Base-by-base conservation (phyloP, 2,888 invertebrate genomes). In the Xylophagus ater region DNA sequence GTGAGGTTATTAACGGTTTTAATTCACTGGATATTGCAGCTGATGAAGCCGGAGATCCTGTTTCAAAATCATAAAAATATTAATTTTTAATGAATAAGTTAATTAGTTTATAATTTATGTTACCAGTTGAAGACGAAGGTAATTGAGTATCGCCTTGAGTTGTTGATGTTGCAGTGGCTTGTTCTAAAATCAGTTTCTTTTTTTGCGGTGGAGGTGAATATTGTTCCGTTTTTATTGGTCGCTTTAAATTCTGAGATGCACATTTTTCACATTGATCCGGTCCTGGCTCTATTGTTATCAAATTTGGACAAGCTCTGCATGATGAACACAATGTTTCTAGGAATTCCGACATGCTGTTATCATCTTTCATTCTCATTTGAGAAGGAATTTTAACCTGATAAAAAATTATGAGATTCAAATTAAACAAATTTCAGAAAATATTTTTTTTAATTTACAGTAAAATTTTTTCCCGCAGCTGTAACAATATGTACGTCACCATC, bases 401-500 rank as follows among this genome's bases (percentile, higher is more conserved):
- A 18, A 9, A 15, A 19, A n/a, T 23, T 30, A 8, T 7, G 10
- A 17, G 33, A 32, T 36, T 5, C 15, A 34, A 19, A 28, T 13
- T 5, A 3, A 34, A 40, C 25, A 21, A 9, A 38, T 19, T 41
- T 32, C 13, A 30, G 20, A 25, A 32, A 19, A 19, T 3, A 3
- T 9, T n/a, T 28, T 28, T 28, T 26, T 4, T n/a, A 6, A 49
- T 50, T 51, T 46, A 65, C 65, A 23, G 64, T 65, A 42, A 64
- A 65, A 49, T 64, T 65, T 42, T 65, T 65, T 14, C 62, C 64
- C 6, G 64, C 64, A 9, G 64, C 65, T 18, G 64, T 62, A 9
- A 65, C 62, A 45, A 65, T 64, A 38, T 64, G 60, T 6, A 61
- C 62, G 45, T 65, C 65, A n/a, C 65, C 65, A 5, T 64, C 62